Evolutionary conservation across 2,888 invertebrate genomes (phyloP).

Genomic region (Lacanobia oleracea): DNA sequence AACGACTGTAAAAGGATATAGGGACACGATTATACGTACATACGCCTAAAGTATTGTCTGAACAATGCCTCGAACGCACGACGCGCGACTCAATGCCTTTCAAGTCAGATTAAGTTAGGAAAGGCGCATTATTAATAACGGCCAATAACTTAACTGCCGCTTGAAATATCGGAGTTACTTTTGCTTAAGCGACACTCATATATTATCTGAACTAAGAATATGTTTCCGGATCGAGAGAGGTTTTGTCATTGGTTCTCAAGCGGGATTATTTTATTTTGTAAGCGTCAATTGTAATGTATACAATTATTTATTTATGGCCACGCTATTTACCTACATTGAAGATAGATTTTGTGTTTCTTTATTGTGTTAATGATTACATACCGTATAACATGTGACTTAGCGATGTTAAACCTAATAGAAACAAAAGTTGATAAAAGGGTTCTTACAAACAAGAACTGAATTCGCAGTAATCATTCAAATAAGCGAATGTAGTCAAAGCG

Average conservation of each 20-base stretch:
- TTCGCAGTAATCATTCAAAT: constrained; percentile 22
- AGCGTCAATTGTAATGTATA: constrained; percentile 67
- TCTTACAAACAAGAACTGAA: constrained; percentile 6
- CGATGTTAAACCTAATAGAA: constrained; percentile 14
- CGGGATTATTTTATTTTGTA: constrained; percentile 77
- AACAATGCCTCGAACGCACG: constrained; percentile 86
- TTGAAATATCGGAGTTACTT: constrained; percentile 89
- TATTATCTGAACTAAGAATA: constrained; percentile 87
- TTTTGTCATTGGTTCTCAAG: constrained; percentile 80
- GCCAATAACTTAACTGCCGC: constrained; percentile 87
- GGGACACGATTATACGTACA: constrained; percentile 55
- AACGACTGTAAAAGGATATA: constrained; percentile 49
- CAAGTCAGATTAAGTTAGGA: constrained; percentile 90
- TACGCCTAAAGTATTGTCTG: constrained; percentile 78
- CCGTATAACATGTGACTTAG: constrained; percentile 36
- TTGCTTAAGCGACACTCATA: constrained; percentile 88
- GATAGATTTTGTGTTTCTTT: constrained; percentile 47
- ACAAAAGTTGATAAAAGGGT: constrained; percentile 21
- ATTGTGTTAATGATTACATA: constrained; percentile 45
- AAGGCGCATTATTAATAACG: constrained; percentile 89
- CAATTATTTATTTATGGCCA: constrained; percentile 65
- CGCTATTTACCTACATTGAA: constrained; percentile 63
- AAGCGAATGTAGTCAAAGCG: constrained; percentile 31
- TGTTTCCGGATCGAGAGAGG: constrained; percentile 86
- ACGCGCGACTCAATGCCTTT: constrained; percentile 86